A percentile compares a stretch with the other conserved stretches of the same genome.
phyloP scores from a whole-genome alignment of 1,140 invertebrate genomes.

The Zaprionus capensis region DNA sequence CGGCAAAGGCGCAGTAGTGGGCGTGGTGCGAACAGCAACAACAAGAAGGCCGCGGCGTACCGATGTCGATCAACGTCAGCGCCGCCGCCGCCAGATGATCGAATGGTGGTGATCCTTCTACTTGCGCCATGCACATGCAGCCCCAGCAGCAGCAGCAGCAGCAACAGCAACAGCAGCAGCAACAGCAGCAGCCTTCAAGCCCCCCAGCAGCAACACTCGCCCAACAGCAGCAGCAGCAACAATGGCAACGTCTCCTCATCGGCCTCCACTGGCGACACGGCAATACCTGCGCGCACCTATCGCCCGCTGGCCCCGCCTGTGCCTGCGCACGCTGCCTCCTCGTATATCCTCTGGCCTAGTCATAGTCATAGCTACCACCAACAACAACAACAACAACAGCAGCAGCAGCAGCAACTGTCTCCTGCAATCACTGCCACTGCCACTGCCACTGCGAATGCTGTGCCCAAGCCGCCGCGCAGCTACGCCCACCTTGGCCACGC shows the following conservation, averaged over 20 bases:
- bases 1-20: slow-evolving; percentile 25
- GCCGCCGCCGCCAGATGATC: slow-evolving; percentile 76
- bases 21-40: slow-evolving; percentile 9
- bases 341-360: slow-evolving; percentile 58
- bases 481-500: slow-evolving; percentile 26
- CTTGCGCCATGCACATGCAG: slow-evolving; percentile 81
- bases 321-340: background rate
- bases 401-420: background rate
- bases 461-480: slow-evolving; percentile 75
- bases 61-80: slow-evolving; percentile 50
- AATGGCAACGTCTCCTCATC: slow-evolving; percentile 66
- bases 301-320: slow-evolving; percentile 29
- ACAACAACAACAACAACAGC: slow-evolving; percentile 12
- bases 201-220: slow-evolving; percentile 20
- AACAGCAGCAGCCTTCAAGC: slow-evolving; percentile 15
- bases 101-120: slow-evolving; percentile 85
- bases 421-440: slow-evolving; percentile 6
- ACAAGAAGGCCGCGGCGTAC: slow-evolving; percentile 23
- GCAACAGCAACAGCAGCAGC: slow-evolving; percentile 16
- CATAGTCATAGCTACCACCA: slow-evolving; percentile 62
- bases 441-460: slow-evolving; percentile 50
- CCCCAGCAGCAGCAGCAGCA: slow-evolving; percentile 63
- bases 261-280: slow-evolving; percentile 71
- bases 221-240: slow-evolving; percentile 35
- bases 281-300: slow-evolving; percentile 63